Evolutionary conservation across 35 echinoderm and acorn worm genomes (phyloP), one percentile per base, ranked within the genome.

Genomic region (Heliocidaris erythrogramma): DNA sequence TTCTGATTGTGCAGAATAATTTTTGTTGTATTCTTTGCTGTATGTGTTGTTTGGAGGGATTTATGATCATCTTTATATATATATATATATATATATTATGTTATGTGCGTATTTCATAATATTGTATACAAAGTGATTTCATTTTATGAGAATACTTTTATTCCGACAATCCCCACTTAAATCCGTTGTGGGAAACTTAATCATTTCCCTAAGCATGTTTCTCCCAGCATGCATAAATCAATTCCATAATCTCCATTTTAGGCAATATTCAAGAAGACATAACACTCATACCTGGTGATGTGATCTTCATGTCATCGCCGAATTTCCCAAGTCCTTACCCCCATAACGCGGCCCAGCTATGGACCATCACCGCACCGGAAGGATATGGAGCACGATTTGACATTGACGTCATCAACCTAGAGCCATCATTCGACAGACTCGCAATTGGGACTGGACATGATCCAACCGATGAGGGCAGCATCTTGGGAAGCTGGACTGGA

Each of bases 281-380:
- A 13, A 59, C 49, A 9, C 47, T 92, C 13, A 16, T 48, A 92
- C 91, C 91, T 59, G 49, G 48, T 48, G 16, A 59, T 42, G 29
- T 92, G 47, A 17, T 50, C 2, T 92, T 27, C 50, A 59, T 59
- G 29, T 11, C 91, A 11, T 92, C 91, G 18, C 91, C 91, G 21
- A 59, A 59, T 17, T 92, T 92, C n/a, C 91, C 91, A 10, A 48
- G 50, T 5, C 13, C 16, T 32, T 92, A 92, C 91, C 91, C 91
- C 4, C 50, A 59, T 48, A 2, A 59, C 21, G 29, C 30, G 13
- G 12, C 47, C 27, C 91, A 59, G 49, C 11, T 52, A 13, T 92
- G 91, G 91, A 92, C 49, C 31, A 59, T 92, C 49, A 92, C 91
- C 27, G 48, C n/a, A 30, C 91, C 91, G 11, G 50, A 92, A 13